These are phyloP conservation scores for Notothenia rossii DNA, from an alignment of 2,113 vertebrate genomes.

Conservation along the genomic window DNA sequence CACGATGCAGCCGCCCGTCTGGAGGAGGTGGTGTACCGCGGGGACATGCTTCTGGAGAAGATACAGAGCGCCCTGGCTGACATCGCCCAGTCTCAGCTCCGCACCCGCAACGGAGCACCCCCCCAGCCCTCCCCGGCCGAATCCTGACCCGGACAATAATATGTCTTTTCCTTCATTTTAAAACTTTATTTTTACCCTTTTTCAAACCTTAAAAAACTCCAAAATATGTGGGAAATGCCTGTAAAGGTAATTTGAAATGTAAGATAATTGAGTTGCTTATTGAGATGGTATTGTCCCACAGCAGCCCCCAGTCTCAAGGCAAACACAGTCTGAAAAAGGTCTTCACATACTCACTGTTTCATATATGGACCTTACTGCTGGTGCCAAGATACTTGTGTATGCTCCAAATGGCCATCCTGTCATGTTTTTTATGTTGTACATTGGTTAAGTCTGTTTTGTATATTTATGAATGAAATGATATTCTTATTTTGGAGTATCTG, in stretches of 20 bases:
- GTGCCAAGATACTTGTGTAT: neutral
- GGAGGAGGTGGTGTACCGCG: slow-evolving; percentile 93
- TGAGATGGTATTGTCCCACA: neutral
- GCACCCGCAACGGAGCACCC: slow-evolving; percentile 89
- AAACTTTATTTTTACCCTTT: neutral
- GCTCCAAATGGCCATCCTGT: neutral
- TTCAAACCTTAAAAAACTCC: slow-evolving; percentile 6
- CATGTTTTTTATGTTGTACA: slow-evolving; percentile 33
- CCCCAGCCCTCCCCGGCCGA: slow-evolving; percentile 86
- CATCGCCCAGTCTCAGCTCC: slow-evolving; percentile 96
- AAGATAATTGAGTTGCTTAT: neutral
- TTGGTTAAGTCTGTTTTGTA: slow-evolving; percentile 28
- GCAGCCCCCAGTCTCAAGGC: neutral
- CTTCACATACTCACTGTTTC: neutral
- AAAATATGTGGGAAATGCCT: neutral
- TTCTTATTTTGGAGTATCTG: neutral
- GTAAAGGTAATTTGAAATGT: neutral
- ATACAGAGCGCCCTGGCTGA: slow-evolving; percentile 96
- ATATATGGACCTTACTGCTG: neutral
- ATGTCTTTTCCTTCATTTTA: neutral
- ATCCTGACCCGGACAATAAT: slow-evolving; percentile 79
- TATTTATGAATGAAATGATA: slow-evolving; percentile 40
- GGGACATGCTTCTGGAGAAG: slow-evolving; percentile 95
- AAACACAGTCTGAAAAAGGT: neutral
- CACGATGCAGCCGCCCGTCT: slow-evolving; percentile 93